Conservation (phyloP, 2,113 vertebrate species). For the Tachysurus fulvidraco region DNA sequence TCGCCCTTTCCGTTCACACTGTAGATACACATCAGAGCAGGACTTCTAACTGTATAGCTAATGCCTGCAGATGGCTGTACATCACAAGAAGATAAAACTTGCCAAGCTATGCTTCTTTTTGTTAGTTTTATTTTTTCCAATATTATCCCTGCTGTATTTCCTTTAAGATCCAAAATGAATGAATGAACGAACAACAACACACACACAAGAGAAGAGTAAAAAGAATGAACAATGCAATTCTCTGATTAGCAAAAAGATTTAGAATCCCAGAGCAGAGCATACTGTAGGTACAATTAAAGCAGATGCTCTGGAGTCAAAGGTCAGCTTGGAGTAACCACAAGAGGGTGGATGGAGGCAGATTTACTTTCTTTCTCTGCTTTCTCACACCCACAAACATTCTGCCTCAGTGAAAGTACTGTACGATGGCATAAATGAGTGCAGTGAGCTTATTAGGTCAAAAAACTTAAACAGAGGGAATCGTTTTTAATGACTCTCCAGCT, state of each 20-base stretch:
- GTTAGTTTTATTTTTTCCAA: not conserved
- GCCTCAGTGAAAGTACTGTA: not conserved
- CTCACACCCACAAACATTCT: conserved; percentile 13
- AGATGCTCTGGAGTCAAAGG: not conserved
- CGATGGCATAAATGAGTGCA: not conserved
- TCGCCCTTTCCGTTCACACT: not conserved
- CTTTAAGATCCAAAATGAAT: not conserved
- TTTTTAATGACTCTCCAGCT: not conserved
- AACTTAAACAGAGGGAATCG: not conserved
- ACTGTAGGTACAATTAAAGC: not conserved
- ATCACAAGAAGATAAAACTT: not conserved
- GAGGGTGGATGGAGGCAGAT: not conserved
- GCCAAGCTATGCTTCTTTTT: not conserved
- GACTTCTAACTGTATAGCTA: not conserved
- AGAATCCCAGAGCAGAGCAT: not conserved
- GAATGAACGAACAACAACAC: not conserved
- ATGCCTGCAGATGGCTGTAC: not conserved
- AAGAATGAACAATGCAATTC: not conserved
- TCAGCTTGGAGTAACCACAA: not conserved
- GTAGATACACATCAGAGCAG: not conserved
- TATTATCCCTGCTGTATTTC: not conserved
- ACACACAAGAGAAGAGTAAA: not conserved
- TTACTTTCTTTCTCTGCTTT: not conserved
- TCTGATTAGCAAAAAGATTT: not conserved
- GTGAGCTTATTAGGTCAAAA: not conserved